Percentiles rank a stretch among this genome's conserved stretches.
Conservation (phyloP, 1,140 invertebrate genomes). For the Manduca sexta region DNA sequence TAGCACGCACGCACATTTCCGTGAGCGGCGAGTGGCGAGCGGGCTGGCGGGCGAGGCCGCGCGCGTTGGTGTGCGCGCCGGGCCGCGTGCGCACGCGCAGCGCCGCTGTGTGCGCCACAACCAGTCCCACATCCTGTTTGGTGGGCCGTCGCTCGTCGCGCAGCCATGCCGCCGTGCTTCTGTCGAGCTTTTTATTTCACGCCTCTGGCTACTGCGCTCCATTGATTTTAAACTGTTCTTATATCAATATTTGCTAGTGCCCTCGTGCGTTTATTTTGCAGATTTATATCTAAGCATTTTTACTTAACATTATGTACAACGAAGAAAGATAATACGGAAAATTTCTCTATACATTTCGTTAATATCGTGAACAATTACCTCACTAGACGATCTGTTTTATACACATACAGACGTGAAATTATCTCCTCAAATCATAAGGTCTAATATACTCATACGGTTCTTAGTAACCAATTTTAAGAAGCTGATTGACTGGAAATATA, state of each 20-base stretch:
- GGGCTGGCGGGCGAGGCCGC: conserved; percentile 33
- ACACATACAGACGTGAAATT: too few species aligned
- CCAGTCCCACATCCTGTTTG: conserved; percentile 72
- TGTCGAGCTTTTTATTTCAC: conserved; percentile 67
- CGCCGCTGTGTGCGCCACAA: conserved; percentile 45
- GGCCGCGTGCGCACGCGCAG: conserved; percentile 17
- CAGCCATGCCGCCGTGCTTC: conserved; percentile 46
- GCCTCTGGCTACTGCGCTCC: conserved; percentile 36
- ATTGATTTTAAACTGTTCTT: conserved; percentile 18
- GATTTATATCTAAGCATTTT: too few species aligned
- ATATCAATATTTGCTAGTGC: too few species aligned
- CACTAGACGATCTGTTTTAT: too few species aligned
- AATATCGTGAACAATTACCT: too few species aligned
- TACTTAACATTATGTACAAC: too few species aligned
- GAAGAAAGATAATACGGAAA: too few species aligned
- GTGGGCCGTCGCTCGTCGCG: conserved; percentile 43
- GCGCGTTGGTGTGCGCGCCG: conserved; percentile 24
- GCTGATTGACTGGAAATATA: too few species aligned
- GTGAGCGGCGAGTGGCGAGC: conserved; percentile 53
- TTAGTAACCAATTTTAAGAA: too few species aligned
- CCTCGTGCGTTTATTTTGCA: not conserved
- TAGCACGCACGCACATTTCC: conserved; percentile 60
- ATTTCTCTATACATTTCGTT: too few species aligned
- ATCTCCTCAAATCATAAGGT: too few species aligned
- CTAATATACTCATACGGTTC: too few species aligned